Evolutionary conservation across 1,140 invertebrate species (phyloP).

Genomic region (Drosophila elegans): DNA sequence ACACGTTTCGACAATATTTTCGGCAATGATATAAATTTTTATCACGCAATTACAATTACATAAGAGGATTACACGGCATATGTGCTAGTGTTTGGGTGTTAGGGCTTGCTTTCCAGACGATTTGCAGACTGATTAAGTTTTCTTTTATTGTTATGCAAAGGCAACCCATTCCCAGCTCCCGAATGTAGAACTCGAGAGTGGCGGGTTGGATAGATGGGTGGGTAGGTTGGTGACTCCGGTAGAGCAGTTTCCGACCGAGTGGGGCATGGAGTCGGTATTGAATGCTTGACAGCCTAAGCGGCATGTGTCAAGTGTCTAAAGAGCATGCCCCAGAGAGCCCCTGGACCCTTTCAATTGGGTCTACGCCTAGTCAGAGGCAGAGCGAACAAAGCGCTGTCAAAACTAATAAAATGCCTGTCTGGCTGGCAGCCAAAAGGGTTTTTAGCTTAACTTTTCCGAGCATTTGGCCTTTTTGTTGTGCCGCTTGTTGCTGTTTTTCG

Average conservation of each 20-base stretch:
- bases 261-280: conserved; percentile 37
- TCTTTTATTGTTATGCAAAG: conserved; percentile 74
- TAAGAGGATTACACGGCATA: conserved; percentile 68
- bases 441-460: conserved; percentile 25
- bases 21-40: conserved; percentile 78
- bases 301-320: conserved; percentile 76
- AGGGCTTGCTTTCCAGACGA: conserved; percentile 52
- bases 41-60: conserved; percentile 81
- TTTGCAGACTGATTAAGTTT: conserved; percentile 79
- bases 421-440: conserved; percentile 59
- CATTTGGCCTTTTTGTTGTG: conserved; percentile 35
- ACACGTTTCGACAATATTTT: conserved; percentile 80
- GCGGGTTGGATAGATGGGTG: conserved; percentile 10
- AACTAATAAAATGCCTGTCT: conserved; percentile 81
- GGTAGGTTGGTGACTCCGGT: background rate
- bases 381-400: conserved; percentile 78
- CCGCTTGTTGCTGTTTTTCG: conserved; percentile 8
- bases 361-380: conserved; percentile 31
- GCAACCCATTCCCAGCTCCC: conserved; percentile 25
- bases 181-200: background rate
- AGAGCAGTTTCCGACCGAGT: conserved; percentile 4
- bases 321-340: conserved; percentile 62
- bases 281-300: conserved; percentile 68
- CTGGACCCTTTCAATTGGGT: conserved; percentile 56
- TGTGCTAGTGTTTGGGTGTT: conserved; percentile 10